Base-by-base conservation (phyloP, 2,797 vertebrate genomes). In the Spea hammondii region DNA sequence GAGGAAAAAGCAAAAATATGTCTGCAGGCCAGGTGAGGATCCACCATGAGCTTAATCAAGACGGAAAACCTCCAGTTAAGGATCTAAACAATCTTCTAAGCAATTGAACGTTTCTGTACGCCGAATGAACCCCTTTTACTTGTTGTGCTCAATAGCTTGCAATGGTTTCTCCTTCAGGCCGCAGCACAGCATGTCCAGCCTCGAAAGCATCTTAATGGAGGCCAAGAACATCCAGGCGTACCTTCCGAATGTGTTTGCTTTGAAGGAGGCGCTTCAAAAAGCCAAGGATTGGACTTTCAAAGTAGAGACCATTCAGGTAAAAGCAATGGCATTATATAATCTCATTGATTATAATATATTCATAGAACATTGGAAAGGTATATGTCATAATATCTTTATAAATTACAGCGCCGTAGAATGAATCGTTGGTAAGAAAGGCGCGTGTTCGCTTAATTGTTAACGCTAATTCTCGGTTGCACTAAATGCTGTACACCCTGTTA, bases 161-260 rank as follows among this genome's bases (percentile, higher is more conserved):
- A 6, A 6, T 64, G 4, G 74, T 70, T 55, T 46, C 79, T 4
- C 70, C 80, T 14, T 73, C 78, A 99, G 97, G 86, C 97, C 97
- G 57, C 93, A 96, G 4, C 97, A 99, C 88, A 96, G 94, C 72
- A 92, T 99, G 91, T 85, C 90, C 72, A 95, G 94, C 59, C 91
- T 99, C 86, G 97, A 99, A 88, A 93, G 92, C 90, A 96, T 99
- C 5, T 93, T 99, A 62, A 91, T 92, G 9, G 98, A 99, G 90
- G 96, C 97, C 2, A 94, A 94, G 87, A 98, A 95, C 88, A 99
- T 99, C 86, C 98, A 96, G 74, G 98, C 98, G 0, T 98, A 96
- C 85, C 90, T 99, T 9, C 98, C 98, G 46, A 99, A 99, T 64
- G 93, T 99, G 70, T 82, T 98, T 85, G 94, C 97, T 13, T 92